These are phyloP conservation scores for Rhinolophus sinicus DNA, from an alignment of 2,113 vertebrate genomes.

Conservation along the genomic window DNA sequence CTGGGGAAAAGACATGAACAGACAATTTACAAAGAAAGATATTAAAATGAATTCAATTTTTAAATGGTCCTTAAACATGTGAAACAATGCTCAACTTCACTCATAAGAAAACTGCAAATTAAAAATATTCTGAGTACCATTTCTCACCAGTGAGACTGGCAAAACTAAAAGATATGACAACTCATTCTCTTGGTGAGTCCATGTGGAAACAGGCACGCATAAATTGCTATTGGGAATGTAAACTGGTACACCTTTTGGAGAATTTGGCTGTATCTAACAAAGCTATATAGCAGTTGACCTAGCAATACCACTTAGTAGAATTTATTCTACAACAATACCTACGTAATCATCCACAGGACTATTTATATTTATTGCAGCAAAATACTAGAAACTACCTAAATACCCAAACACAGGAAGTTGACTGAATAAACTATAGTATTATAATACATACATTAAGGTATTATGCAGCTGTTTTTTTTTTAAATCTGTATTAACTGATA, in stretches of 20 bases:
- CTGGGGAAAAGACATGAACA: background rate
- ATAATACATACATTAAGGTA: background rate
- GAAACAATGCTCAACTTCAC: background rate
- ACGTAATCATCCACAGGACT: background rate
- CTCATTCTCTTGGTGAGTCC: background rate
- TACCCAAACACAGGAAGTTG: background rate
- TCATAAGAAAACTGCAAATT: background rate
- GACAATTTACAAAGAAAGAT: background rate
- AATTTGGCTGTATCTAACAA: background rate
- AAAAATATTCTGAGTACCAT: background rate
- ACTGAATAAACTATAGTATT: background rate
- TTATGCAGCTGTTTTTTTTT: background rate
- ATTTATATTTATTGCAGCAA: background rate
- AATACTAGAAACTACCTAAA: slow-evolving; percentile 8
- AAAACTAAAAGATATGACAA: background rate
- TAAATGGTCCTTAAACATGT: background rate
- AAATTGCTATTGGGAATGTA: background rate
- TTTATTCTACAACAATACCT: background rate
- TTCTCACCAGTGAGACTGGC: background rate
- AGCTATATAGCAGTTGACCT: background rate
- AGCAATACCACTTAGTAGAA: background rate
- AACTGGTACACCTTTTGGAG: background rate
- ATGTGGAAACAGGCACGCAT: background rate
- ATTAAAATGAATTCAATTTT: slow-evolving; percentile 21
- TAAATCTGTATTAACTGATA: background rate